phyloP scores from a whole-genome alignment of 2,797 vertebrate genomes.

The Sylvia borin region DNA sequence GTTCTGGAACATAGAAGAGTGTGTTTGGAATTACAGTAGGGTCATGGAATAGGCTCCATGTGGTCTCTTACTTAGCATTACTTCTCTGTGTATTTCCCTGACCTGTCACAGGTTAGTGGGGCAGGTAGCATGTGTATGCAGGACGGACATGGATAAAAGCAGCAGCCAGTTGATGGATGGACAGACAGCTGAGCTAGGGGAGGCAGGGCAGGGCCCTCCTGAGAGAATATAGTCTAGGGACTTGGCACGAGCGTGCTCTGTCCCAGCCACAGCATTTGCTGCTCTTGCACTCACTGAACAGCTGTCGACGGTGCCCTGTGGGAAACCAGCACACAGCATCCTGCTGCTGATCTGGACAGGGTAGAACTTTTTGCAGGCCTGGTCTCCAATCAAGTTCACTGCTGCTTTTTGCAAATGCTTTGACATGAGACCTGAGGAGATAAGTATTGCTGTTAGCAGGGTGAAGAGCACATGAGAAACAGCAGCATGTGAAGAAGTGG shows the following conservation, averaged over 20 bases:
- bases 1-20: neutral
- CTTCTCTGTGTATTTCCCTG: neutral
- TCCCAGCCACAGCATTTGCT: neutral
- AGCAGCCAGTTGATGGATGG: neutral
- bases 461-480: neutral
- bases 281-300: slow-evolving; percentile 85
- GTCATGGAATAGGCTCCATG: neutral
- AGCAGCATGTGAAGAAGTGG: neutral
- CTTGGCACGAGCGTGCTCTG: neutral
- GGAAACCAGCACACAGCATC: slow-evolving; percentile 92
- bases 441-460: neutral
- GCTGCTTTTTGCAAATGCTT: slow-evolving; percentile 90
- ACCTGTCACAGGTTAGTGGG: neutral
- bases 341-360: slow-evolving; percentile 83
- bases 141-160: neutral
- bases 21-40: neutral
- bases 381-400: slow-evolving; percentile 85
- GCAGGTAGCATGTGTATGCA: neutral
- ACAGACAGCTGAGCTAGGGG: neutral
- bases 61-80: neutral
- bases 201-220: neutral
- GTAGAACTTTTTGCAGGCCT: slow-evolving; percentile 87
- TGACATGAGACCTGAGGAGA: slow-evolving; percentile 68
- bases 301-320: slow-evolving; percentile 88
- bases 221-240: accelerated